phyloP scores from a whole-genome alignment of 1,140 invertebrate genomes.

The Hesperophylax magnus region DNA sequence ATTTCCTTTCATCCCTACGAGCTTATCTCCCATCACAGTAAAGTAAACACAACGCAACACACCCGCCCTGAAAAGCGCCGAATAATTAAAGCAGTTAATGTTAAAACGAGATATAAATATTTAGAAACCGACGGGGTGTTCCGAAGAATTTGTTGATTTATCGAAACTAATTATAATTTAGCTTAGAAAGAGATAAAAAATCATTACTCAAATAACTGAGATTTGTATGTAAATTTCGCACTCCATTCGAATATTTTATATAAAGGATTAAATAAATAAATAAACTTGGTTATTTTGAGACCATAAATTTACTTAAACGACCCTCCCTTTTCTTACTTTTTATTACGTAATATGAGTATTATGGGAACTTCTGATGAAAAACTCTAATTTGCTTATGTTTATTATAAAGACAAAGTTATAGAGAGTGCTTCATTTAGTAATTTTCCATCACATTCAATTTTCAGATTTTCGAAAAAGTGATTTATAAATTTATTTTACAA shows the following conservation, averaged over 20 bases:
- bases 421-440: no score
- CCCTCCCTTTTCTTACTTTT: no score
- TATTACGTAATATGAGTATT: no score
- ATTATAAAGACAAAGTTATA: no score
- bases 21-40: conserved; percentile 19
- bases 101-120: conserved; percentile 55
- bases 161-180: conserved; percentile 34
- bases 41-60: conserved; percentile 25
- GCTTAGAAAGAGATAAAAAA: conserved; percentile 30
- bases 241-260: not conserved
- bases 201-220: conserved; percentile 27
- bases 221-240: conserved; percentile 33
- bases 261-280: conserved; percentile 8
- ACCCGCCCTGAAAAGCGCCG: conserved; percentile 20
- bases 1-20: conserved; percentile 5
- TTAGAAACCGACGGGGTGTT: conserved; percentile 48
- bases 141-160: conserved; percentile 49
- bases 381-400: no score
- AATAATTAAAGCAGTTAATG: conserved; percentile 54
- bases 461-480: no score
- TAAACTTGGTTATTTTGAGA: not conserved
- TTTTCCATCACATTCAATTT: no score
- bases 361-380: no score
- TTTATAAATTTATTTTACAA: no score
- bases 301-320: no score